Conservation (phyloP, 2,797 vertebrate species). For the Masticophis lateralis region DNA sequence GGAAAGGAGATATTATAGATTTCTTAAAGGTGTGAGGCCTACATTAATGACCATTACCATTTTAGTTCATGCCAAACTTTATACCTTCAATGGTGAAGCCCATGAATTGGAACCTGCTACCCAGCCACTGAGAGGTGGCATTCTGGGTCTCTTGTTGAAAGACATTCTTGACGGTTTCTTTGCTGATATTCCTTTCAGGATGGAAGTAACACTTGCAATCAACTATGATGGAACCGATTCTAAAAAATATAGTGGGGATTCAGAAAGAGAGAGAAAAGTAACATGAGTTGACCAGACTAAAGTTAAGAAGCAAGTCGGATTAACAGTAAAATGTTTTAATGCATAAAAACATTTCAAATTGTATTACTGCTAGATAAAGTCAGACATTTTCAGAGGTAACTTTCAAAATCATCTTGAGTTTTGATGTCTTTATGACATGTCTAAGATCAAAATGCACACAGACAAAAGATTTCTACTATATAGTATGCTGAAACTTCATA, state of each 20-base stretch:
- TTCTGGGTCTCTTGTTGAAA: constrained; percentile 48
- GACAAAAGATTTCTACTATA: neutral
- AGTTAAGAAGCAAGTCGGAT: neutral
- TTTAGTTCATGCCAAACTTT: neutral
- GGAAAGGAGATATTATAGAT: neutral
- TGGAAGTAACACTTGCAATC: constrained; percentile 68
- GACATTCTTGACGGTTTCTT: constrained; percentile 23
- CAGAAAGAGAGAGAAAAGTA: neutral
- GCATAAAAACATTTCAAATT: neutral
- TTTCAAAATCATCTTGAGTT: neutral
- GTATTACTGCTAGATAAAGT: neutral
- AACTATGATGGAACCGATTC: constrained; percentile 62
- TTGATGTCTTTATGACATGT: neutral
- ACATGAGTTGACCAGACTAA: neutral
- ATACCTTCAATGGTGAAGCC: constrained; percentile 51
- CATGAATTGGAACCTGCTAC: constrained; percentile 55
- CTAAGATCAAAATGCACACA: neutral
- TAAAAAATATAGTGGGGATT: constrained; percentile 15
- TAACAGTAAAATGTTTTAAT: neutral
- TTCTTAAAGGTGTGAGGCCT: neutral
- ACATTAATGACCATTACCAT: neutral
- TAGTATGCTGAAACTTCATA: neutral
- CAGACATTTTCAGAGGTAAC: neutral
- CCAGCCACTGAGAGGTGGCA: constrained; percentile 43
- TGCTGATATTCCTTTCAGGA: constrained; percentile 31